Base-by-base conservation (phyloP, 2,888 invertebrate genomes). In the Dioctria rufipes region DNA sequence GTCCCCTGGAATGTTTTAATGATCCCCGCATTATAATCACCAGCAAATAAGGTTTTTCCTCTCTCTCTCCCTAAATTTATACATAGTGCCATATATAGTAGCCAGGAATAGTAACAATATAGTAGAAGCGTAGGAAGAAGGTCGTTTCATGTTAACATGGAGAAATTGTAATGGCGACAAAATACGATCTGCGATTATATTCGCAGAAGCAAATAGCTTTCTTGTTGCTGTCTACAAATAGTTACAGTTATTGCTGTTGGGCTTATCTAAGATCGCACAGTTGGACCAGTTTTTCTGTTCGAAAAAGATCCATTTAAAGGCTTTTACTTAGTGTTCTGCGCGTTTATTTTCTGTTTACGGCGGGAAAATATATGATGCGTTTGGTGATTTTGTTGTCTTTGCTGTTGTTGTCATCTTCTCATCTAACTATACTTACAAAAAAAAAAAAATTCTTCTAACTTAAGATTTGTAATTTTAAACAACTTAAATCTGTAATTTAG, bases 111-210 rank as follows among this genome's bases (percentile, higher is more conserved):
- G 61, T 42, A 42, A 60, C 40, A 42, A 8, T 25, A 40, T 9
- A 73, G 58, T n/a, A 58, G 61, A 42, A 78, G 65, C 63, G 78
- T 78, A 78, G 78, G 78, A 78, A 78, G 78, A 78, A 78, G 78
- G 78, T 78, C 75, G 75, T 43, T 51, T 6, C 65, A 39, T 65
- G 65, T 65, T 65, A 65, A 65, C 65, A 65, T 65, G 11, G 61
- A 43, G 75, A 75, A 65, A 75, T 75, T 60, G 61, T 61, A 75
- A 75, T 75, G 79, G 79, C 67, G 79, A 79, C 79, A 79, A 79
- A 79, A 79, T 79, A 79, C 79, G 79, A 60, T 79, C 79, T 49
- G 79, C 67, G 58, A 79, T 67, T 54, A 79, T 79, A 42, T 67
- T 66, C 79, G 60, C 79, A 58, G 58, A 60, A 79, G 66, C 79